A percentile compares a stretch with the other conserved stretches of the same genome.
Evolutionary conservation across 2,113 vertebrate genomes (phyloP).

Genomic region (Lontra canadensis): DNA sequence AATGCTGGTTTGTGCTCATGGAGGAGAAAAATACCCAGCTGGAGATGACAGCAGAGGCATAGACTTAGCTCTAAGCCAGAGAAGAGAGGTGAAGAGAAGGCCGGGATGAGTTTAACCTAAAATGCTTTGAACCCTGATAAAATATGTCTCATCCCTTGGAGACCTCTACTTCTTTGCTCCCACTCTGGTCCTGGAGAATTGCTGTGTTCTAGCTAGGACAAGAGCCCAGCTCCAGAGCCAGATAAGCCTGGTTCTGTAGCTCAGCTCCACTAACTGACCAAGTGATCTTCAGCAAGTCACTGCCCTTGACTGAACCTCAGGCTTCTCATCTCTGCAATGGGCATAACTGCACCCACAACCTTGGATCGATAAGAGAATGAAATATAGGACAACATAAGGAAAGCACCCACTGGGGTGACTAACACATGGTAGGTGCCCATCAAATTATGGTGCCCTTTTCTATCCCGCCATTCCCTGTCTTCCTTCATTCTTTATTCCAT

Average conservation of each 20-base stretch:
- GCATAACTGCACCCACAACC: neutral
- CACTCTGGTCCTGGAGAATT: neutral
- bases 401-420: neutral
- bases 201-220: neutral
- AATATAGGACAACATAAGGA: neutral
- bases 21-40: neutral
- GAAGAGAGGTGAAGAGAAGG: neutral
- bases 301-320: neutral
- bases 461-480: neutral
- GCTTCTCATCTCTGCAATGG: neutral
- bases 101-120: neutral
- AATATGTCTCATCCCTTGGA: neutral
- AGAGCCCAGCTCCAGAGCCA: neutral
- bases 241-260: neutral
- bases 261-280: neutral
- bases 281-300: neutral
- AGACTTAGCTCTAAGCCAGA: neutral
- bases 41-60: neutral
- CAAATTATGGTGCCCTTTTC: neutral
- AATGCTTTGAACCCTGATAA: neutral
- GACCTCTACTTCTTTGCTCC: rapidly evolving
- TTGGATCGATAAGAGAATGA: neutral
- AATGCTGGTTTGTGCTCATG: neutral
- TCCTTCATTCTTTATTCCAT: neutral
- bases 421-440: neutral